Evolutionary conservation across 1,140 invertebrate genomes (phyloP).

Genomic region (Hylyphantes graminicola): DNA sequence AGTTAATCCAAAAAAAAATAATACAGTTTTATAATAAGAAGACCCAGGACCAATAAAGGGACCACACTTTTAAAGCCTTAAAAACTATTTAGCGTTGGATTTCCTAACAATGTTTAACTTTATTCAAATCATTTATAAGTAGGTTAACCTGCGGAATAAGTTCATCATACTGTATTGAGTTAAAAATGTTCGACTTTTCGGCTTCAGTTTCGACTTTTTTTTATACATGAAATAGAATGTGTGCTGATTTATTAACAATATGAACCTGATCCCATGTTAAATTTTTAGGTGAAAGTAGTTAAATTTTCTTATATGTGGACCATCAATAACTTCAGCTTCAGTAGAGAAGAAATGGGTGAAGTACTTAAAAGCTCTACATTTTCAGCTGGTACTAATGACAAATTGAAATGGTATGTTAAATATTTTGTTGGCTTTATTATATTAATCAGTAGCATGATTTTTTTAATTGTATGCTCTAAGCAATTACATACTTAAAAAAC

Average conservation of each 20-base stretch:
- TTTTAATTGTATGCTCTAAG: too few relatives aligned
- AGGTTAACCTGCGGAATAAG: neutral
- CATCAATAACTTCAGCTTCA: conserved; percentile 99
- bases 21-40: too few relatives aligned
- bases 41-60: too few relatives aligned
- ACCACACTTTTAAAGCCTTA: too few relatives aligned
- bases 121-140: neutral
- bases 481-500: too few relatives aligned
- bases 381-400: conserved; percentile 98
- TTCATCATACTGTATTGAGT: neutral
- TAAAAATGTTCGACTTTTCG: too few relatives aligned
- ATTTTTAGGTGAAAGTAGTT: conserved; percentile 95
- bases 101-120: neutral
- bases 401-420: conserved; percentile 91
- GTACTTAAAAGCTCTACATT: conserved; percentile 99
- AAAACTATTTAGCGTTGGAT: too few relatives aligned
- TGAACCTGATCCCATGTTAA: conserved; percentile 3
- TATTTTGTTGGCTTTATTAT: neutral
- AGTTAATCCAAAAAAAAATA: too few relatives aligned
- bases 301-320: conserved; percentile 99
- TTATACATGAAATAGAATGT: neutral
- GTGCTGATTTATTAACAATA: neutral
- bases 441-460: too few relatives aligned
- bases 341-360: conserved; percentile 99
- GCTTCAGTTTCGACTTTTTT: neutral